phyloP scores from a whole-genome alignment of 2,888 invertebrate genomes.

The Holacanthella duospinosa region DNA sequence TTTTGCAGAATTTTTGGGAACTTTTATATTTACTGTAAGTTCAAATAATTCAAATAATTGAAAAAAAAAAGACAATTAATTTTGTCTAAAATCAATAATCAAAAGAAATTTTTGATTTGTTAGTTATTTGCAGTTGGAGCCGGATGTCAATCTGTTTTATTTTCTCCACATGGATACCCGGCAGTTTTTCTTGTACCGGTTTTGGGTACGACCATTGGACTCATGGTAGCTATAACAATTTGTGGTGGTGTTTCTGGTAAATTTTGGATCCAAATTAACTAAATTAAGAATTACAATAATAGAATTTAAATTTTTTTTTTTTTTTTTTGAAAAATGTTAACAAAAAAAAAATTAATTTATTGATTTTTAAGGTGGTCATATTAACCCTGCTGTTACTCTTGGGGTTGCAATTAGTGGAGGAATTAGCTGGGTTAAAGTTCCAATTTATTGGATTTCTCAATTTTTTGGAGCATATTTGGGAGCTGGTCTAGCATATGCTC shows the following conservation, averaged over 20 bases:
- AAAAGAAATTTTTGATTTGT: not conserved
- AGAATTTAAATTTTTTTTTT: not conserved
- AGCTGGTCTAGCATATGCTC: not conserved
- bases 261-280: not conserved
- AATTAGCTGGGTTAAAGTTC: conserved; percentile 6
- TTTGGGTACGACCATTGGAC: conserved; percentile 24
- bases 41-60: not conserved
- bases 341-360: too few species aligned
- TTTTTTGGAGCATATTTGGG: conserved; percentile 10
- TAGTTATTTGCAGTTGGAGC: conserved; percentile 28
- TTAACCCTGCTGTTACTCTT: conserved; percentile 19
- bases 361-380: conserved; percentile 13
- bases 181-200: conserved; percentile 10
- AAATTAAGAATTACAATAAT: not conserved
- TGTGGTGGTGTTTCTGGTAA: conserved; percentile 24
- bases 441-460: conserved; percentile 1
- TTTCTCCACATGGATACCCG: not conserved
- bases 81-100: not conserved
- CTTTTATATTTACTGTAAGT: conserved; percentile 23
- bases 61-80: not conserved
- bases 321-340: not conserved
- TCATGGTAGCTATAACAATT: conserved; percentile 22
- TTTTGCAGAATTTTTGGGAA: conserved; percentile 24
- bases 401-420: conserved; percentile 10
- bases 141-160: not conserved